Base-by-base conservation (phyloP, 2,888 invertebrate species). In the Spodoptera exigua region DNA sequence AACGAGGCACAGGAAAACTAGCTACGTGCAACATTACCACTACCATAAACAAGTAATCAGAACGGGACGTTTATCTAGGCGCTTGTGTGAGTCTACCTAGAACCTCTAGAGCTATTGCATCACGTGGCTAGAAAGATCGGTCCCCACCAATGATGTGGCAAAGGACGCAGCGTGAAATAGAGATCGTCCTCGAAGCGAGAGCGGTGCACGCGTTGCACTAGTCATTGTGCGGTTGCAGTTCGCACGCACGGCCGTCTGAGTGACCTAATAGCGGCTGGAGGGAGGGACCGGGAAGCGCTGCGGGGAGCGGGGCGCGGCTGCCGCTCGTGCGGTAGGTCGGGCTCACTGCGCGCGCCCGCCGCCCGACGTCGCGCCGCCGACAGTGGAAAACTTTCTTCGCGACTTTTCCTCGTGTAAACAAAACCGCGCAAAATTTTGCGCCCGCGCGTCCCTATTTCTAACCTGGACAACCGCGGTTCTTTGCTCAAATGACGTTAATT, bases 161-260 rank as follows among this genome's bases (percentile, higher is more conserved):
- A 93, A 93, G 93, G 93, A 93, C 93, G 93, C 89, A 81, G 76
- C 93, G 91, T 90, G 93, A 93, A 93, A 93, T 93, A 93, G 93
- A 94, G 93, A 91, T 94, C 93, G 93, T 94, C 93, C 93, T 94
- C 93, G 93, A 92, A 91, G 93, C 93, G 93, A 93, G 93, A 92
- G 93, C 93, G 92, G 89, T 91, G 92, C 92, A 92, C 92, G 92
- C 92, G 93, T 89, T 93, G 93, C 93, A 92, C 89, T 90, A 91
- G 90, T 91, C 92, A 91, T 92, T 92, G 92, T 92, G 93, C 88
- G 86, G 92, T 89, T 91, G 92, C 92, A 92, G 79, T 92, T 91
- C 88, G 91, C 92, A 93, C 93, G 93, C 92, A 91, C 92, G 90
- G 89, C 87, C 89, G 92, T 82, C 88, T 87, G 87, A 90, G 93